Percentiles rank a stretch among this genome's conserved stretches.
These are phyloP conservation scores for Drosophila cyrtoloma DNA, from an alignment of 2,888 invertebrate genomes.

Conservation along the genomic window DNA sequence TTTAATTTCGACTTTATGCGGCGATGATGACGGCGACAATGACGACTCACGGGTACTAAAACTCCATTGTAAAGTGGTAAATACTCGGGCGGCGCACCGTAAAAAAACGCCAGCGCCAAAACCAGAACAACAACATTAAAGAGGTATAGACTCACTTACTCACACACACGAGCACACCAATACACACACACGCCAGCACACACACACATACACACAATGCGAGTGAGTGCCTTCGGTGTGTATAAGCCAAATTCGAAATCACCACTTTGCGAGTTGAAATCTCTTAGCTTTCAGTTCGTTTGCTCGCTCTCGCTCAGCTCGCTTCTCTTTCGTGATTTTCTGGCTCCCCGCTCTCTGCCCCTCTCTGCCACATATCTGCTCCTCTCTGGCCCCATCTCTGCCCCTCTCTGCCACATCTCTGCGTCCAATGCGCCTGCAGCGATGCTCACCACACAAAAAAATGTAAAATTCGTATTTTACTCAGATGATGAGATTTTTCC, in stretches of 20 bases:
- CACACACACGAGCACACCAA: slow-evolving; percentile 11
- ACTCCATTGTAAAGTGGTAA: slow-evolving; percentile 83
- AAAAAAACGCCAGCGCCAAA: slow-evolving; percentile 80
- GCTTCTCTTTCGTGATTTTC: slow-evolving; percentile 64
- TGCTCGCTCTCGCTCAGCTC: slow-evolving; percentile 57
- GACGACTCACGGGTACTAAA: slow-evolving; percentile 82
- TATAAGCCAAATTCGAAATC: slow-evolving; percentile 73
- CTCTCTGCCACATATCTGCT: neutral
- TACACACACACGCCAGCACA: slow-evolving; percentile 1
- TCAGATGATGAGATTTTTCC: neutral
- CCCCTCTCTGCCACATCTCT: neutral
- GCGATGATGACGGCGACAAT: slow-evolving; percentile 83
- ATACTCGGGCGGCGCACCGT: slow-evolving; percentile 81
- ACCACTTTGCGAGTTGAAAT: slow-evolving; percentile 78
- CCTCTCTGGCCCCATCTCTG: neutral
- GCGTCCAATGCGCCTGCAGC: neutral
- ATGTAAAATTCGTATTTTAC: slow-evolving; percentile 21
- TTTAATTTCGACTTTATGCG: slow-evolving; percentile 83
- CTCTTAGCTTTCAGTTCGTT: slow-evolving; percentile 65
- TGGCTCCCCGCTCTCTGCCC: neutral
- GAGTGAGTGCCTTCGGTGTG: slow-evolving; percentile 20
- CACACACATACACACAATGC: slow-evolving; percentile 6
- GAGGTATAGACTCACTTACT: slow-evolving; percentile 52
- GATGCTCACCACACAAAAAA: slow-evolving; percentile 31
- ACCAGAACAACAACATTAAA: slow-evolving; percentile 79